Percentiles rank a stretch among this genome's conserved stretches.
phyloP scores from a whole-genome alignment of 2,113 vertebrate genomes.

The Ovis canadensis region DNA sequence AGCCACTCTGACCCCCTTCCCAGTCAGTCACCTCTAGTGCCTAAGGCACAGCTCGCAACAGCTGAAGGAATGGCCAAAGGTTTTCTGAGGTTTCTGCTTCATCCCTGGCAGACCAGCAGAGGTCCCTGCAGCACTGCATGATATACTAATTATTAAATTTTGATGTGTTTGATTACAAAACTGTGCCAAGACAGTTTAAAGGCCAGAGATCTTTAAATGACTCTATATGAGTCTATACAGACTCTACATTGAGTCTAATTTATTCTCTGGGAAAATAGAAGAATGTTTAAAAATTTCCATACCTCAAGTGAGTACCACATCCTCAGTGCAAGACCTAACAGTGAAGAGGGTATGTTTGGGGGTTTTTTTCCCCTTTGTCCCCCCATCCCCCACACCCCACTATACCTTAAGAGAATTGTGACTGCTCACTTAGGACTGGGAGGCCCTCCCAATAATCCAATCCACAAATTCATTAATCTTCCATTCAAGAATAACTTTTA shows the following conservation, averaged over 20 bases:
- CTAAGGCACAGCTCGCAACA: constrained; percentile 22
- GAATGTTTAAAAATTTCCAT: background rate
- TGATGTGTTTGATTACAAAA: constrained; percentile 53
- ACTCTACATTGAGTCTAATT: constrained; percentile 3
- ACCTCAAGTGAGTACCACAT: background rate
- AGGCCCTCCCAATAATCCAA: background rate
- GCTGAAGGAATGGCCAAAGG: background rate
- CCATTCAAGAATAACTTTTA: background rate
- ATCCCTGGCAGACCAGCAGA: background rate
- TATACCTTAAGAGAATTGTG: background rate
- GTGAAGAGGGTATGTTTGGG: background rate
- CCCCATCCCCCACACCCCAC: background rate
- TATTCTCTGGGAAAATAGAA: background rate
- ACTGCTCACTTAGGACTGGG: background rate
- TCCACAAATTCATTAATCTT: constrained; percentile 2
- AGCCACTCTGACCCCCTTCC: background rate
- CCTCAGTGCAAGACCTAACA: background rate
- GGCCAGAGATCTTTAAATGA: constrained; percentile 25
- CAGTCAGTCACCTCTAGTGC: background rate
- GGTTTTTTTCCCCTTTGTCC: background rate
- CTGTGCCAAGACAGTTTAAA: constrained; percentile 15
- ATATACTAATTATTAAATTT: constrained; percentile 46
- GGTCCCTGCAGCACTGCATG: constrained; percentile 5
- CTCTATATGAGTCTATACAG: background rate
- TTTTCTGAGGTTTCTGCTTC: constrained; percentile 27